A percentile compares a stretch with the other conserved stretches of the same genome.
phyloP scores from a whole-genome alignment of 2,113 vertebrate species.

The Hemibates koningsi region DNA sequence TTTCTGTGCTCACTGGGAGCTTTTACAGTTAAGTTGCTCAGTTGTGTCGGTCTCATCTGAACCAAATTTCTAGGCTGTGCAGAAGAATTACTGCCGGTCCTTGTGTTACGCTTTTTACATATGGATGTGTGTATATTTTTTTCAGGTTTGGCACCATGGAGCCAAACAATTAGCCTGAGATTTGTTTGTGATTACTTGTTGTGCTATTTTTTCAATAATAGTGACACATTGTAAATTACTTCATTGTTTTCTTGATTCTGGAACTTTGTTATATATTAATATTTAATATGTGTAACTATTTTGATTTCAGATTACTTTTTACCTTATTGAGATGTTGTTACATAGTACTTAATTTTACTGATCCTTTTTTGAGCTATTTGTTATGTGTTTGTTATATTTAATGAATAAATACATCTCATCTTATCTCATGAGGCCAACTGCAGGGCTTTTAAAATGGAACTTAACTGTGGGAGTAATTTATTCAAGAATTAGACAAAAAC shows the following conservation, averaged over 20 bases:
- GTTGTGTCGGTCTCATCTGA: background rate
- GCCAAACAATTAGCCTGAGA: background rate
- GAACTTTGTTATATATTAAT: background rate
- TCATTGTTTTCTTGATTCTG: background rate
- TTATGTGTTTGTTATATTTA: background rate
- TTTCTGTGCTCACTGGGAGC: background rate
- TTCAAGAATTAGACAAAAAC: background rate
- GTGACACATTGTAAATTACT: accelerated
- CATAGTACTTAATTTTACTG: background rate
- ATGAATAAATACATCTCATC: background rate
- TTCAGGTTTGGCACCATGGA: background rate
- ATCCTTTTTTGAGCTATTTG: background rate
- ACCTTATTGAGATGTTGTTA: background rate
- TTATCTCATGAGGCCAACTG: background rate
- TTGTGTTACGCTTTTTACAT: background rate
- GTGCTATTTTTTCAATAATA: background rate
- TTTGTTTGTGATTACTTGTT: background rate
- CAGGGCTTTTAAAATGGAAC: background rate
- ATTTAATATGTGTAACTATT: background rate
- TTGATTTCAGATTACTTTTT: background rate
- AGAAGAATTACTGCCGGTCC: background rate
- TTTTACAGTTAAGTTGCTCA: background rate
- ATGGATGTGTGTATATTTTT: accelerated
- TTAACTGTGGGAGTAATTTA: accelerated
- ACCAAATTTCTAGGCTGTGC: accelerated